phyloP scores from a whole-genome alignment of 2,888 invertebrate genomes.

The Ptilodon capucinus region DNA sequence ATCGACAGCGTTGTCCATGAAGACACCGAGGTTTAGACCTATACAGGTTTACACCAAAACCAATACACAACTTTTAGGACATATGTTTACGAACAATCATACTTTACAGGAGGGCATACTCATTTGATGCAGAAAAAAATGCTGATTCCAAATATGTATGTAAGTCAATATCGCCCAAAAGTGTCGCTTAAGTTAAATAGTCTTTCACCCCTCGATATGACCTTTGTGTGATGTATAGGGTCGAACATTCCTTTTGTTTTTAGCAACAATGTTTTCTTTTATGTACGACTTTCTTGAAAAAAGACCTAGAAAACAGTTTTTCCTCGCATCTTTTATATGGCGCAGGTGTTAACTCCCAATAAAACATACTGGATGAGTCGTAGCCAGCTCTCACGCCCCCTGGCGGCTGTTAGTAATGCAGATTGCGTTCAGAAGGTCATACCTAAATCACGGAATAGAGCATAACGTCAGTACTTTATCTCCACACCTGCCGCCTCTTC shows the following conservation, averaged over 20 bases:
- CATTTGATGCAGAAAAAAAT: too few relatives aligned
- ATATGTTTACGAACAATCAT: too few relatives aligned
- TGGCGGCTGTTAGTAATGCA: slow-evolving; percentile 64
- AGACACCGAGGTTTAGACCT: too few relatives aligned
- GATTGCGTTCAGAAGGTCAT: slow-evolving; percentile 75
- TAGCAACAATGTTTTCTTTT: neutral
- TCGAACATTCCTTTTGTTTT: neutral
- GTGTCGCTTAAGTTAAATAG: too few relatives aligned
- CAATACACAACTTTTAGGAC: too few relatives aligned
- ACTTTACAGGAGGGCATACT: too few relatives aligned
- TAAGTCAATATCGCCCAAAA: too few relatives aligned
- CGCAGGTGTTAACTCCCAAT: slow-evolving; percentile 54
- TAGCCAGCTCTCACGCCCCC: slow-evolving; percentile 27
- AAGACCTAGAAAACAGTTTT: slow-evolving; percentile 11
- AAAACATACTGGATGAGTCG: slow-evolving; percentile 36
- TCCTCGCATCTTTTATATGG: slow-evolving; percentile 36
- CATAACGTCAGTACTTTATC: slow-evolving; percentile 74
- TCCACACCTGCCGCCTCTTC: slow-evolving; percentile 64
- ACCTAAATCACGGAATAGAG: slow-evolving; percentile 76
- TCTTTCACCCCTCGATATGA: too few relatives aligned
- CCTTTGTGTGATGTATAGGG: neutral
- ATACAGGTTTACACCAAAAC: too few relatives aligned
- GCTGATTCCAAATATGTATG: too few relatives aligned
- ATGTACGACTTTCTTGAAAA: neutral
- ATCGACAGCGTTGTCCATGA: too few relatives aligned